phyloP scores from a whole-genome alignment of 2,888 invertebrate genomes.

The Heliconius ismenius region DNA sequence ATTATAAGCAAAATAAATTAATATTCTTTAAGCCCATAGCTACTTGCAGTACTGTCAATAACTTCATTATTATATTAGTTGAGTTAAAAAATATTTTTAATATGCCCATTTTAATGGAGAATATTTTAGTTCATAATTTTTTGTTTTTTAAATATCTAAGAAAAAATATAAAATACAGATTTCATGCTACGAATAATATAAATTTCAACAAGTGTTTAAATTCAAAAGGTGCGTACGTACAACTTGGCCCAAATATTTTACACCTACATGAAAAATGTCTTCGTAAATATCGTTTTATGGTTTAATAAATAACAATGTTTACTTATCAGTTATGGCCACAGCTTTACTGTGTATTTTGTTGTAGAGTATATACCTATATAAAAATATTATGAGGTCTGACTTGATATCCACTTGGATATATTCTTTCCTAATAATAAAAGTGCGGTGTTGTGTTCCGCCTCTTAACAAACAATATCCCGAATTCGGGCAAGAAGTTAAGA shows the following conservation, averaged over 20 bases:
- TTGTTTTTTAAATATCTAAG: too few species aligned
- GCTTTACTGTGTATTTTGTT: background rate
- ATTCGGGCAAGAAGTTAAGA: too few species aligned
- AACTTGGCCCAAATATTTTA: constrained; percentile 6
- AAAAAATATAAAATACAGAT: background rate
- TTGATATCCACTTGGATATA: too few species aligned
- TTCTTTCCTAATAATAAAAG: too few species aligned
- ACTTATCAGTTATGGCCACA: background rate
- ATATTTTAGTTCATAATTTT: background rate
- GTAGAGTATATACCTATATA: background rate
- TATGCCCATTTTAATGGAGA: background rate
- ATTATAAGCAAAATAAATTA: too few species aligned
- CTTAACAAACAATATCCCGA: too few species aligned
- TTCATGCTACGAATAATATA: background rate
- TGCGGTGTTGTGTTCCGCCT: too few species aligned
- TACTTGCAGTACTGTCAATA: background rate
- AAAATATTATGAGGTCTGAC: background rate
- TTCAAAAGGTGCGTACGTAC: constrained; percentile 14
- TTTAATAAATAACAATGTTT: background rate
- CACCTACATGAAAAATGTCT: background rate
- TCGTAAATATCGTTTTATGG: background rate
- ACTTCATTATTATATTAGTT: background rate
- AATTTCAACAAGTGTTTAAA: constrained; percentile 3
- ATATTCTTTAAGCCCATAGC: background rate
- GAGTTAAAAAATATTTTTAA: background rate